Evolutionary conservation across 2,113 vertebrate genomes (phyloP), one percentile per base, ranked within the genome.

Genomic region (Nasalis larvatus): DNA sequence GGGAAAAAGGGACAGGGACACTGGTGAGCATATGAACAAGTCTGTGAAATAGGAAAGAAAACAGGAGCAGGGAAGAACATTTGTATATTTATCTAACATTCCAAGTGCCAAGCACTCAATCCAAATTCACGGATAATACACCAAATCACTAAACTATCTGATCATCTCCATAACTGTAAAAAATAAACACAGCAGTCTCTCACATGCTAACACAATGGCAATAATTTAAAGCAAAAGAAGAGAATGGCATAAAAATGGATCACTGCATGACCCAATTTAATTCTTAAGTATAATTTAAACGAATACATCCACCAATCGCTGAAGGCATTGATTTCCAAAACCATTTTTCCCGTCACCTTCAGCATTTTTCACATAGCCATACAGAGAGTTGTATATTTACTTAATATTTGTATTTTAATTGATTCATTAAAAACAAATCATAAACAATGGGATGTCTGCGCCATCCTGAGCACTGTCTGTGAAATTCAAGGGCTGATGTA

Each of bases 261-360:
- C 37, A 32, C 0, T 83, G 11, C 3, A 60, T 6, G 9, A 52
- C 2, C 5, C 4, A n/a, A 69, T 52, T 78, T 69, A 80, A 89
- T 96, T 86, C 82, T 89, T 56, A 71, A 89, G 35, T 92, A 77
- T 5, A n/a, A 89, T 13, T 92, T 90, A 56, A 98, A 49, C 4
- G 6, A 93, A 82, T 27, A 76, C 1, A 52, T 66, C 37, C 42
- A 90, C 11, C 35, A 83, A 32, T 35, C 8, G n/a, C 73, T 45
- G 21, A 89, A 56, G 68, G 23, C 25, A 68, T 21, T 60, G 18
- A 49, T 77, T 97, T 82, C 66, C n/a, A 95, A 68, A 42, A 45
- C 8, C 47, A 58, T 40, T 23, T 54, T 87, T 93, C 30, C 37
- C 2, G 4, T 58, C 11, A 69, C 52, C 86, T 69, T 82, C 42